These are phyloP conservation scores for Saccostrea cuccullata DNA, from an alignment of 1,140 invertebrate genomes.

Conservation along the genomic window DNA sequence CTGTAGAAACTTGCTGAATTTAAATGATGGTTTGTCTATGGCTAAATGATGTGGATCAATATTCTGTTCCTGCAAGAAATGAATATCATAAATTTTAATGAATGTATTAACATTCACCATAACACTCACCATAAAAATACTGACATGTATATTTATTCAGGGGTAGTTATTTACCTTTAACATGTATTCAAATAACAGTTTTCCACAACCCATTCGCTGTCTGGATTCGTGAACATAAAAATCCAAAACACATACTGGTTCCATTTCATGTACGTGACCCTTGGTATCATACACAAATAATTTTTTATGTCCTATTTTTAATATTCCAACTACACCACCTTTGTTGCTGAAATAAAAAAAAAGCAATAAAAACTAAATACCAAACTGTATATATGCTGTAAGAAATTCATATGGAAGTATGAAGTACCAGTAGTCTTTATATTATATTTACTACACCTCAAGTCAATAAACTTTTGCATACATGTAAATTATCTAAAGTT, in stretches of 20 bases:
- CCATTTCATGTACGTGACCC: slow-evolving; percentile 74
- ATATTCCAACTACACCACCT: slow-evolving; percentile 73
- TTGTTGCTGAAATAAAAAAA: slow-evolving; percentile 63
- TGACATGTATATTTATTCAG: no score
- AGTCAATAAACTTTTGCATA: no score
- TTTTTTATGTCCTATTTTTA: slow-evolving; percentile 77
- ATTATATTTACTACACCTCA: no score
- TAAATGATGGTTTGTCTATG: slow-evolving; percentile 93
- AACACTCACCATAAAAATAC: no score
- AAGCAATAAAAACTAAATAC: background rate
- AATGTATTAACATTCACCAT: no score
- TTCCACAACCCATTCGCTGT: slow-evolving; percentile 77
- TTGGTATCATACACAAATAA: slow-evolving; percentile 77
- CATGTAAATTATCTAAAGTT: background rate
- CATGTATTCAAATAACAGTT: slow-evolving; percentile 77
- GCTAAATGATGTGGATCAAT: slow-evolving; percentile 87
- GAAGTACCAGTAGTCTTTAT: no score
- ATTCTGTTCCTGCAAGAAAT: slow-evolving; percentile 83
- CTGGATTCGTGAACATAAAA: slow-evolving; percentile 79
- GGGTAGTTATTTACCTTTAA: slow-evolving; percentile 66
- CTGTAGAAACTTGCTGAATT: slow-evolving; percentile 89
- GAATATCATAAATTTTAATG: no score
- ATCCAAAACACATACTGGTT: slow-evolving; percentile 78
- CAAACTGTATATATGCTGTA: no score
- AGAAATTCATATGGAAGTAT: no score